These are phyloP conservation scores for Basileuterus tristriatus DNA, from an alignment of 2,797 vertebrate species.

Conservation along the genomic window DNA sequence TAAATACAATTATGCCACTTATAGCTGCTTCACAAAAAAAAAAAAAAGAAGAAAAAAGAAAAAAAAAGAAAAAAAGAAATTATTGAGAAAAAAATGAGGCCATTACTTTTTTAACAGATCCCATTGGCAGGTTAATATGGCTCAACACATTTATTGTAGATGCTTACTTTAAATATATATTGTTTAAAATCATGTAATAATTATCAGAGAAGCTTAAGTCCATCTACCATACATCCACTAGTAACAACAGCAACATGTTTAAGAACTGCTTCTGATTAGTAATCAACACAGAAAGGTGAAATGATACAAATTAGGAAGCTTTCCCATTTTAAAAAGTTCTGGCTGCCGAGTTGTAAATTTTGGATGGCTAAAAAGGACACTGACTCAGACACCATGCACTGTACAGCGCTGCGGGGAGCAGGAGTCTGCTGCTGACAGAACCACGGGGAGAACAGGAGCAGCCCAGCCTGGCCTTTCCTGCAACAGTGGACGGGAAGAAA, in stretches of 20 bases:
- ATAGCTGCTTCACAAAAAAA: slow-evolving; percentile 72
- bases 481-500: neutral
- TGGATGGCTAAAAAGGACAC: slow-evolving; percentile 42
- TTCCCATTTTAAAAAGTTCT: slow-evolving; percentile 63
- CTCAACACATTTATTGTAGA: slow-evolving; percentile 80
- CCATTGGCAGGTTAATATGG: slow-evolving; percentile 83
- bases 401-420: slow-evolving; percentile 47
- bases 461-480: neutral
- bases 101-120: slow-evolving; percentile 78
- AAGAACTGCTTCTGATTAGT: slow-evolving; percentile 71
- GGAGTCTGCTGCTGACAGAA: slow-evolving; percentile 40
- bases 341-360: slow-evolving; percentile 40
- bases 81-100: slow-evolving; percentile 65
- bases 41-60: neutral
- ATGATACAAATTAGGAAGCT: slow-evolving; percentile 66
- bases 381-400: slow-evolving; percentile 66
- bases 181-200: slow-evolving; percentile 77
- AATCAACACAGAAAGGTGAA: slow-evolving; percentile 71
- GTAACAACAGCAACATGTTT: slow-evolving; percentile 74
- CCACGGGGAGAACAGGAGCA: neutral
- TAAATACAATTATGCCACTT: slow-evolving; percentile 76
- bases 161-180: slow-evolving; percentile 76
- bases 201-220: slow-evolving; percentile 77
- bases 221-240: slow-evolving; percentile 78
- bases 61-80: slow-evolving; percentile 6